Base-by-base conservation (phyloP, 2,797 vertebrate species). In the Tachyglossus aculeatus region DNA sequence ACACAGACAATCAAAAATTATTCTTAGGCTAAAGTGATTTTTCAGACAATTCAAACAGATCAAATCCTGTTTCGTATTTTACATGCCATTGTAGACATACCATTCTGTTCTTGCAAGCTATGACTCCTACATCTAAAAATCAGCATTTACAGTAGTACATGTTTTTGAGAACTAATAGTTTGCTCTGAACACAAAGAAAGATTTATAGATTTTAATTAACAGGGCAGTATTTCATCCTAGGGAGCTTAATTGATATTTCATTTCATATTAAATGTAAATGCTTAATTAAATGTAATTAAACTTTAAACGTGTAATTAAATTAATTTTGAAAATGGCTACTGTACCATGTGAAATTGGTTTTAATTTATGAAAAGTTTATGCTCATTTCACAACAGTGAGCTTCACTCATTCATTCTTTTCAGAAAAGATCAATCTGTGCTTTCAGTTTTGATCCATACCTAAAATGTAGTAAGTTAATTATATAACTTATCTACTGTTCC, bases 211-310 rank as follows among this genome's bases (percentile, higher is more conserved):
- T 85, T 87, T 81, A 81, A 85, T 87, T 87, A 83, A 71, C 66
- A 71, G 74, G 50, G 8, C 76, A 83, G 36, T 82, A 67, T 80
- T 80, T 85, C 76, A 81, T 80, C 81, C 71, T 39, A 74, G 68
- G 71, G 41, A 67, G 63, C 52, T 67, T 78, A 87, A 76, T 68
- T 81, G 62, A 74, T 87, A 75, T 81, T 85, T 80, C 78, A 74
- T 74, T 80, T 87, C 78, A 66, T 85, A 83, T 87, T 80, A 81
- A 83, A 85, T 82, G 71, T 83, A 85, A 86, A 78, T 85, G 82
- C 74, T 85, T 87, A 85, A 81, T 87, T 87, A 87, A 83, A 82
- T 87, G 18, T 83, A 83, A 87, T 87, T 83, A 85, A 85, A 78
- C 53, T 80, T 87, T 85, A 80, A 87, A 76, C 78, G 78, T 83